Percentiles rank a stretch among this genome's conserved stretches.
Conservation (phyloP, 1,140 invertebrate species). For the Drepana arcuata region DNA sequence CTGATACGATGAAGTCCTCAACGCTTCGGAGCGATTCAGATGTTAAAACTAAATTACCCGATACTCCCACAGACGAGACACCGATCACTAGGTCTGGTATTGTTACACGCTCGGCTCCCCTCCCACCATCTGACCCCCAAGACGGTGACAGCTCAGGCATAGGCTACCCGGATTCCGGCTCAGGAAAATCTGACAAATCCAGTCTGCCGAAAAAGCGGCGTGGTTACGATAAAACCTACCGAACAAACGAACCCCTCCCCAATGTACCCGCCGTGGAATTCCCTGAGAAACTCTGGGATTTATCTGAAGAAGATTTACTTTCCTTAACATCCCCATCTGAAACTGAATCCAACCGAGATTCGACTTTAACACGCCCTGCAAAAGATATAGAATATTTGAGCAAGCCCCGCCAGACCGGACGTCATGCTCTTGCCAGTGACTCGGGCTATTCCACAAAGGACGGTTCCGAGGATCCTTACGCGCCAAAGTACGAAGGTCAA, state of each 20-base stretch:
- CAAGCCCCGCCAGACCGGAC: constrained; percentile 64
- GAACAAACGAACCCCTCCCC: constrained; percentile 85
- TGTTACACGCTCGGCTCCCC: constrained; percentile 36
- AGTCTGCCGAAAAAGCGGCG: constrained; percentile 73
- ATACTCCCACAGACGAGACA: constrained; percentile 47
- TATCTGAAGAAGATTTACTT: constrained; percentile 76
- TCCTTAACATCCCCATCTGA: constrained; percentile 73
- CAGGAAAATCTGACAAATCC: constrained; percentile 55
- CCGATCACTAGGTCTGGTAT: constrained; percentile 23
- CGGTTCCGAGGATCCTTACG: constrained; percentile 52
- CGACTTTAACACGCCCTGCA: constrained; percentile 68
- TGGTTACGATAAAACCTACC: constrained; percentile 84
- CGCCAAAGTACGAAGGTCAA: constrained; percentile 48
- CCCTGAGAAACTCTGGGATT: constrained; percentile 84
- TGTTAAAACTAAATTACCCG: constrained; percentile 39
- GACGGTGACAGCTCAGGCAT: constrained; percentile 58
- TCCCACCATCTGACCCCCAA: constrained; percentile 29
- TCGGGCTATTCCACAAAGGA: constrained; percentile 66
- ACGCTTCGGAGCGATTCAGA: constrained; percentile 46
- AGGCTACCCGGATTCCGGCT: constrained; percentile 57
- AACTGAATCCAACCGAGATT: constrained; percentile 71
- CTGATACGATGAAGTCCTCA: constrained; percentile 61
- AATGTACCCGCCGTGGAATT: constrained; percentile 83
- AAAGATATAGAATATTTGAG: constrained; percentile 74
- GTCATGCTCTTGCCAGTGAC: constrained; percentile 63